Evolutionary conservation across 2,797 vertebrate species (phyloP).

Genomic region (Gallirallus australis): DNA sequence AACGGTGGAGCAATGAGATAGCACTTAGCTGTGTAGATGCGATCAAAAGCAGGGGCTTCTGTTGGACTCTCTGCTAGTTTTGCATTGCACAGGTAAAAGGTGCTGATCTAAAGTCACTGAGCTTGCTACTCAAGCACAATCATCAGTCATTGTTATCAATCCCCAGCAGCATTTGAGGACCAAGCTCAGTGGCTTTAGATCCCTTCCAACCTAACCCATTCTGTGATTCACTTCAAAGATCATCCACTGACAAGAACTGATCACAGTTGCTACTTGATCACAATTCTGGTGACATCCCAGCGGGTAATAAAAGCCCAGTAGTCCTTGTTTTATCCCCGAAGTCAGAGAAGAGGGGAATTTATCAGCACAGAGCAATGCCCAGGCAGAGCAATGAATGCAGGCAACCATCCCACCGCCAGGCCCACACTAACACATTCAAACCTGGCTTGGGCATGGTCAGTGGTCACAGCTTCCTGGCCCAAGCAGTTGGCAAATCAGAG

Average conservation of each 20-base stretch:
- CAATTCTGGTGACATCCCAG: neutral
- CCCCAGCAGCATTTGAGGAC: neutral
- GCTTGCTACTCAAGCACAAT: neutral
- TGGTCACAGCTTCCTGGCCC: neutral
- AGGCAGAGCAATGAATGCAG: neutral
- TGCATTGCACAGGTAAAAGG: neutral
- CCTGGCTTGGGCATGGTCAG: neutral
- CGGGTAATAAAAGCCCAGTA: neutral
- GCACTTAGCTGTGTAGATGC: neutral
- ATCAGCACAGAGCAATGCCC: neutral
- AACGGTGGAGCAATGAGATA: neutral
- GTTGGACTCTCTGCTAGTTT: neutral
- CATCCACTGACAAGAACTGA: neutral
- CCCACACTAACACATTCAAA: rapidly evolving
- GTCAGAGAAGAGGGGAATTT: neutral
- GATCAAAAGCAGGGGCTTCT: neutral
- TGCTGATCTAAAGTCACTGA: neutral
- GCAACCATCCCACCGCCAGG: neutral
- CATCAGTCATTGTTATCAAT: neutral
- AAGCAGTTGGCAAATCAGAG: neutral
- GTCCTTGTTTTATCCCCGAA: neutral
- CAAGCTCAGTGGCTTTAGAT: too few relatives aligned
- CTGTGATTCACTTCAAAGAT: neutral
- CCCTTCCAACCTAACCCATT: too few relatives aligned
- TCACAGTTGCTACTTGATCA: neutral